Evolutionary conservation across 1,140 invertebrate genomes (phyloP).

Genomic region (Cydia strobilella): DNA sequence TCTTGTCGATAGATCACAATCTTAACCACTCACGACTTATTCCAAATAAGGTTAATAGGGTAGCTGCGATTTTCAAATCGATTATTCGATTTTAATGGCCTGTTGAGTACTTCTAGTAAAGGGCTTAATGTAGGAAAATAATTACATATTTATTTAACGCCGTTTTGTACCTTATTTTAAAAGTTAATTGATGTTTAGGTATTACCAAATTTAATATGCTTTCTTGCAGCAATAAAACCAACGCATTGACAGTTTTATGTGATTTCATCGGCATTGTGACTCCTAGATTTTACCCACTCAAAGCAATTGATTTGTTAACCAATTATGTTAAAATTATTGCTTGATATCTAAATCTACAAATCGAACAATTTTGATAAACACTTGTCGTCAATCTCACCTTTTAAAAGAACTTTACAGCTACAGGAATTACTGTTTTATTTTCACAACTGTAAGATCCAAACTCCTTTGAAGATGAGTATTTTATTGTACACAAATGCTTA

Average conservation of each 20-base stretch:
- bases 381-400: background rate
- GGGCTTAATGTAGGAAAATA: too few relatives aligned
- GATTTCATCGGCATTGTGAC: background rate
- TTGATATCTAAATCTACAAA: constrained; percentile 4
- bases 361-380: constrained; percentile 17
- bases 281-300: background rate
- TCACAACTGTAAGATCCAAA: background rate
- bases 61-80: background rate
- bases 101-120: too few relatives aligned
- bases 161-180: too few relatives aligned
- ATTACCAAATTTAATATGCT: background rate
- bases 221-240: background rate
- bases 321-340: background rate
- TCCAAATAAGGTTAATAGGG: background rate
- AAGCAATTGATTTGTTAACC: background rate
- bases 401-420: background rate
- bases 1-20: background rate
- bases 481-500: background rate
- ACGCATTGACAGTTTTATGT: background rate
- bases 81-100: constrained; percentile 4
- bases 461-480: background rate
- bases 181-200: too few relatives aligned
- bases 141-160: too few relatives aligned
- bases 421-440: background rate
- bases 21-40: background rate